Conservation (phyloP, 2,113 vertebrate species). For the Aegotheles bennettii region DNA sequence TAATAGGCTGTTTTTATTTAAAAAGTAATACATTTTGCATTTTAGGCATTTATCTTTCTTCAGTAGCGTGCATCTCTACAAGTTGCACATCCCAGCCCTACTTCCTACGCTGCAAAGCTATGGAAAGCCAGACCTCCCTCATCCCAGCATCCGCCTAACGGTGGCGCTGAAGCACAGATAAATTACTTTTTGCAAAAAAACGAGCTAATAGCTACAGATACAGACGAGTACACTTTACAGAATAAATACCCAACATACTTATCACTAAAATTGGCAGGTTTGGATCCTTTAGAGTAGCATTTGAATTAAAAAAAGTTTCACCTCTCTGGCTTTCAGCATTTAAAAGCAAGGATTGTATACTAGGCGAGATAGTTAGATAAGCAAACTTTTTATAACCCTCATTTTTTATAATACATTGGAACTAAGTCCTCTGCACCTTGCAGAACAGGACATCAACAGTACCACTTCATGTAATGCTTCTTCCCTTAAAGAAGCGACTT, state of each 20-base stretch:
- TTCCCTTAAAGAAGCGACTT: background rate
- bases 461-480: background rate
- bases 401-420: background rate
- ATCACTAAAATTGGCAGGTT: background rate
- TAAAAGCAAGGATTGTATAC: background rate
- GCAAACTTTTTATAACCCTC: background rate
- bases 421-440: background rate
- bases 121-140: background rate
- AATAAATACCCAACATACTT: background rate
- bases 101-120: background rate
- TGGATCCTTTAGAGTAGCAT: background rate
- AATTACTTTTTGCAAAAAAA: background rate
- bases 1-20: slow-evolving; percentile 28
- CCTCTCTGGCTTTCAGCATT: background rate
- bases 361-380: background rate
- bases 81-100: background rate
- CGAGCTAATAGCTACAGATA: background rate
- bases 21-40: background rate
- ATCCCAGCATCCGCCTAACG: background rate
- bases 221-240: background rate
- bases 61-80: background rate
- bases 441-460: background rate
- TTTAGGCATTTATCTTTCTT: background rate
- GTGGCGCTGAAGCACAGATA: slow-evolving; percentile 29
- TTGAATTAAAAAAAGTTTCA: background rate